Conservation (phyloP, 2,113 vertebrate species). For the Malurus elegans region DNA sequence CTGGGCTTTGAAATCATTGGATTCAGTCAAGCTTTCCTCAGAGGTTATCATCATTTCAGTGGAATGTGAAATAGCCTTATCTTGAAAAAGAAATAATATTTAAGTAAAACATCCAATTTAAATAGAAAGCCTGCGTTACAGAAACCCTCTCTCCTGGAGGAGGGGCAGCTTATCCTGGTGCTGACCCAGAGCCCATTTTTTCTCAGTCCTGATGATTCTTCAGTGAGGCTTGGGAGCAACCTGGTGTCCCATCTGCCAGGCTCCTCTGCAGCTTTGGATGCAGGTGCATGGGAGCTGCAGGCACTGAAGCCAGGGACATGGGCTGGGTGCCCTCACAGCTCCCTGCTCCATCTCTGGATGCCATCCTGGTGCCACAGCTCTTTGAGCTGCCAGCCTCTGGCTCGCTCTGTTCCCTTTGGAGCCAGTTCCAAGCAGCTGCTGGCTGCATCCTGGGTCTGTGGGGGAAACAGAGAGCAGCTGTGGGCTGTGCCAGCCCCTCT, state of each 20-base stretch:
- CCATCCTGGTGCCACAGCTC: background rate
- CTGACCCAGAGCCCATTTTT: background rate
- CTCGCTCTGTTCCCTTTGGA: background rate
- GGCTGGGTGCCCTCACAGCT: background rate
- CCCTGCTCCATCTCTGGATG: background rate
- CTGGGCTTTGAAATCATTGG: background rate
- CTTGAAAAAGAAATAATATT: background rate
- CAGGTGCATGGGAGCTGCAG: background rate
- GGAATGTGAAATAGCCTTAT: slow-evolving; percentile 31
- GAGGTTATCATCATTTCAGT: background rate
- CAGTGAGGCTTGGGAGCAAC: background rate
- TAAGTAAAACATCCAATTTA: background rate
- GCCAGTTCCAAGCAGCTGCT: background rate
- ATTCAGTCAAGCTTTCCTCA: background rate
- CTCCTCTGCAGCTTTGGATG: background rate
- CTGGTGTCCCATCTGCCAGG: background rate
- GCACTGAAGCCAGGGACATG: fast-evolving
- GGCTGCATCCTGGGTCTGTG: background rate
- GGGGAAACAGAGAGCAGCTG: background rate
- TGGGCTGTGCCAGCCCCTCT: background rate
- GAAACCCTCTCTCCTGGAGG: background rate
- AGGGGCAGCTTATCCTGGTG: background rate
- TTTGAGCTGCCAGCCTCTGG: background rate
- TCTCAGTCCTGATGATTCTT: background rate
- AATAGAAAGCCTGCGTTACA: background rate